Evolutionary conservation across 2,797 vertebrate species (phyloP).

Genomic region (Myiotriccus ornatus): DNA sequence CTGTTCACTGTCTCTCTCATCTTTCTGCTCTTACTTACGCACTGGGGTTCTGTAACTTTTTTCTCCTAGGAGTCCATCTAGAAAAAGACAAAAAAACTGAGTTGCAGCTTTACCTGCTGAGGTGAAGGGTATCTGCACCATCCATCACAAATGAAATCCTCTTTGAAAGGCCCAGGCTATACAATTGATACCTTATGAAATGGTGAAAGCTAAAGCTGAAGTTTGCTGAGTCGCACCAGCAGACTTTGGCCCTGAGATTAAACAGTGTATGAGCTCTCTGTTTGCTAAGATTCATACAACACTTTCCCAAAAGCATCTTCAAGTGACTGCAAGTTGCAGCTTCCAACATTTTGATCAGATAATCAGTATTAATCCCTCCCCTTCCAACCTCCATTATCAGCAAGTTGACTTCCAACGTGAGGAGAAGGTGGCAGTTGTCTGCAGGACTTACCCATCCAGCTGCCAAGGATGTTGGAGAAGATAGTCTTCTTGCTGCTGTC

Average conservation of each 20-base stretch:
- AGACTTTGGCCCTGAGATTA: neutral
- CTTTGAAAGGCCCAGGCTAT: neutral
- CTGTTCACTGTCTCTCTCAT: neutral
- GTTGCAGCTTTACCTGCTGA: neutral
- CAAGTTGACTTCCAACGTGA: neutral
- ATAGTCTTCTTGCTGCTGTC: slow-evolving; percentile 87
- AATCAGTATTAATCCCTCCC: neutral
- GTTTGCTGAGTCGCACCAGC: neutral
- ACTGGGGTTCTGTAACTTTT: slow-evolving; percentile 79
- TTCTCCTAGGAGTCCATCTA: slow-evolving; percentile 76
- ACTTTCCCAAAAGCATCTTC: neutral
- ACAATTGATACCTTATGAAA: neutral
- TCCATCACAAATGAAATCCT: neutral
- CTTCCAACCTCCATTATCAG: neutral
- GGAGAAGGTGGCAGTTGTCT: neutral
- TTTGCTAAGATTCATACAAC: neutral
- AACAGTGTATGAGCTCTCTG: neutral
- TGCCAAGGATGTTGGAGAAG: slow-evolving; percentile 88
- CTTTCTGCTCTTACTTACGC: slow-evolving; percentile 73
- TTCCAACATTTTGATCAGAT: neutral
- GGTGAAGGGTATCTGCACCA: neutral
- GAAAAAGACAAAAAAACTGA: slow-evolving; percentile 34
- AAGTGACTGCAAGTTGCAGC: neutral
- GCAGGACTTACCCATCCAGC: slow-evolving; percentile 87
- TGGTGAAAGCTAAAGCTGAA: neutral